Evolutionary conservation across 2,113 vertebrate genomes (phyloP), one percentile per base, ranked within the genome.

Genomic region (Eulemur macaco): DNA sequence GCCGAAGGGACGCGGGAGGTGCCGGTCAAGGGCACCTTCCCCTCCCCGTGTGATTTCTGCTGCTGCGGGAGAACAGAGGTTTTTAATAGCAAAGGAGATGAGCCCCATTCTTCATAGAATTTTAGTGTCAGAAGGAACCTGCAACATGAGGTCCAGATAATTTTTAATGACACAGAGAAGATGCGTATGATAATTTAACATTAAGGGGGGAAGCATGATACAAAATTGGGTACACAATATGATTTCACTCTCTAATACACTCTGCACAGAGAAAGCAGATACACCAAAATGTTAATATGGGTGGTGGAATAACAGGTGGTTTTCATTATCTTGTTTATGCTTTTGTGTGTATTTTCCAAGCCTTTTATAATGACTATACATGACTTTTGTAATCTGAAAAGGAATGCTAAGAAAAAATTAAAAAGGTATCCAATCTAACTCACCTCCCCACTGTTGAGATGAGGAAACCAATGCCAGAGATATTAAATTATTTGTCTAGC

Each of bases 81-180:
- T 78, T 90, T 60, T 31, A 91, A 89, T 58, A 89, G 45, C 45
- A 86, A 93, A 89, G 74, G 60, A 92, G 27, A 84, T 45, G 14
- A 39, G 42, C 21, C 52, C 80, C 74, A 56, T 88, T 92, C 37
- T 94, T 92, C 74, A 82, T 0, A 63, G 73, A 83, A 94, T 85
- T 87, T 69, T 29, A 74, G 50, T 78, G 68, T 93, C 66, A 56
- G 66, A 88, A 69, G 50, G 42, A 94, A 93, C 37, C 52, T 95
- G 95, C 86, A 76, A 89, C 92, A 93, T 69, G 47, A 96, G 66
- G 54, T 69, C 68, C 92, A 91, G 50, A 69, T 89, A 95, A 82
- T 89, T 54, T 94, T 91, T 96, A 89, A 95, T 86, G 86, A 86
- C 78, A 86, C 15, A 47, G 31, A 82, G 50, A 94, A 60, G 93